Base-by-base conservation (phyloP, 2,888 invertebrate species). In the Campoplex nolae region DNA sequence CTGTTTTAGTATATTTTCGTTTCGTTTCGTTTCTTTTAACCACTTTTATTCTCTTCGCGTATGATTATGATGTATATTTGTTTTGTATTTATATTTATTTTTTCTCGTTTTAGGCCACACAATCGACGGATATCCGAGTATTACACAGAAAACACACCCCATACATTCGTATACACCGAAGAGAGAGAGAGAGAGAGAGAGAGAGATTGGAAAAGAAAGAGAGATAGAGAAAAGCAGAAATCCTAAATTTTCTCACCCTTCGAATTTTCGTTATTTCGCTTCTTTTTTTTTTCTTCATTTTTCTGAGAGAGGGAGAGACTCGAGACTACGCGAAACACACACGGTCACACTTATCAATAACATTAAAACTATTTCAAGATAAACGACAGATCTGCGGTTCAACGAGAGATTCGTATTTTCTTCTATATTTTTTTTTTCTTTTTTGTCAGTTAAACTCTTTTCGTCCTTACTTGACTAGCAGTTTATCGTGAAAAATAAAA, bases 71-170 rank as follows among this genome's bases (percentile, higher is more conserved):
- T 48, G 28, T 70, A 70, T 58, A 81, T 45, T 11, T 42, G 7
- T 38, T 42, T 42, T 45, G 3, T 45, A 45, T 73, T 51, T 71
- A 35, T 62, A 54, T 51, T 11, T 73, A 48, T 80, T 45, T 80
- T 8, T 56, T 38, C 68, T 83, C 83, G 73, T 81, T 84, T 87
- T 87, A 87, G 86, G 86, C 86, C 86, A 81, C 86, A 84, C 86
- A 84, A 81, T 86, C 83, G 86, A 86, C 86, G 84, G 80, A 83
- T 68, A 77, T 84, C 81, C 83, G 80, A 84, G 77, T 70, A 84
- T 85, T 80, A 84, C 77, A 73, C 45, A 81, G 54, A 68, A 86
- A 54, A 83, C 75, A 54, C 51, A 54, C 70, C 32, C 65, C 80
- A 76, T 73, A 76, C 80, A 80, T 67, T 65, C 70, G 45, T 86